A percentile compares a stretch with the other conserved stretches of the same genome.
These are phyloP conservation scores for Schizotus pectinicornis DNA, from an alignment of 2,888 invertebrate species.

Conservation along the genomic window DNA sequence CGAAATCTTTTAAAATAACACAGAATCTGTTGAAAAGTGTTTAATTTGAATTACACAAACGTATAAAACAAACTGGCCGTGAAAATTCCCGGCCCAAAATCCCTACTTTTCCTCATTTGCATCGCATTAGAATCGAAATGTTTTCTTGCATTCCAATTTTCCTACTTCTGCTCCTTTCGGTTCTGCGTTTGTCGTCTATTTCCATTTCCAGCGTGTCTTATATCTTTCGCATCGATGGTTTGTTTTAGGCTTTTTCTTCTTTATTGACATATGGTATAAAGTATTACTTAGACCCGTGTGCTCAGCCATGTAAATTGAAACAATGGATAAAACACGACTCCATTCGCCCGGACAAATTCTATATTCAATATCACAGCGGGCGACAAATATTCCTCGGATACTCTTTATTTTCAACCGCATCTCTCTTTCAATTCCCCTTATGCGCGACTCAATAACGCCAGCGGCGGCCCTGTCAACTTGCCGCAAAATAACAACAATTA, in stretches of 20 bases:
- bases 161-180: conserved; percentile 31
- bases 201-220: conserved; percentile 39
- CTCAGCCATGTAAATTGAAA: conserved; percentile 32
- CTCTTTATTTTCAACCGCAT: conserved; percentile 25
- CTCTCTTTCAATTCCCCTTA: conserved; percentile 18
- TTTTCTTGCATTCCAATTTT: conserved; percentile 41
- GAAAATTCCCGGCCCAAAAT: conserved; percentile 33
- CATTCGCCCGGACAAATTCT: conserved; percentile 29
- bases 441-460: conserved; percentile 9
- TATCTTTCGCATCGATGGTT: conserved; percentile 33
- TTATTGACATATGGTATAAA: conserved; percentile 34
- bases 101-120: conserved; percentile 43
- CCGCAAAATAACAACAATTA: no score
- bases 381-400: conserved; percentile 23
- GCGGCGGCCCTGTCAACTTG: no score
- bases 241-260: conserved; percentile 21
- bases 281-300: conserved; percentile 32
- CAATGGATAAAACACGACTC: conserved; percentile 31
- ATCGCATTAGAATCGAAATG: conserved; percentile 43
- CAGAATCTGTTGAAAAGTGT: conserved; percentile 38
- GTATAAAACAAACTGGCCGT: conserved; percentile 30
- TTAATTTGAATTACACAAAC: conserved; percentile 43
- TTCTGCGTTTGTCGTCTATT: conserved; percentile 37
- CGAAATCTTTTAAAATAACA: conserved; percentile 40
- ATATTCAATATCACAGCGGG: conserved; percentile 32